phyloP scores from a whole-genome alignment of 2,113 vertebrate genomes.

The Chunga burmeisteri region DNA sequence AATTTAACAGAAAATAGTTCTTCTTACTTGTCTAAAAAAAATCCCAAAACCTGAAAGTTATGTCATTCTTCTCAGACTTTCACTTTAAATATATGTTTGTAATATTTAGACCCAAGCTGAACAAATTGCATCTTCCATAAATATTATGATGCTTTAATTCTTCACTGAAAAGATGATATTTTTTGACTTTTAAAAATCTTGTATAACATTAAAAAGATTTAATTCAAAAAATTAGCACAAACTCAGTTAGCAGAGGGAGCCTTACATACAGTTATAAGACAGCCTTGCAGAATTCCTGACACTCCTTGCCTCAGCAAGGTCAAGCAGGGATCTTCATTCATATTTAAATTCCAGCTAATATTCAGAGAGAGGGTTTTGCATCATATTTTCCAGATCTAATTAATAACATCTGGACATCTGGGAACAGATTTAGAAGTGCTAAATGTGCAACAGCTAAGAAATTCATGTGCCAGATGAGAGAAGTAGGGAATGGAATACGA shows the following conservation, averaged over 20 bases:
- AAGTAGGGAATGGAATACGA: not conserved
- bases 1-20: not conserved
- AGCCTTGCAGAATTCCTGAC: not conserved
- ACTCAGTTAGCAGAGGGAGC: not conserved
- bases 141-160: not conserved
- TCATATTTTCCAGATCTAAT: slow-evolving; percentile 44
- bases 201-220: not conserved
- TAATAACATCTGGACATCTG: slow-evolving; percentile 47
- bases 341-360: slow-evolving; percentile 36
- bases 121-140: not conserved
- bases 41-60: not conserved
- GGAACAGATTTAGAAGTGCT: not conserved
- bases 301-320: not conserved
- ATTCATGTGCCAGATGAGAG: not conserved
- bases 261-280: not conserved
- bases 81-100: not conserved
- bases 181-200: not conserved
- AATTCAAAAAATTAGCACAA: not conserved
- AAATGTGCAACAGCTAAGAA: slow-evolving; percentile 13
- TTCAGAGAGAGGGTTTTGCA: not conserved
- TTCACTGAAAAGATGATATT: not conserved
- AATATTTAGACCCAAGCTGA: not conserved
- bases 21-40: not conserved
- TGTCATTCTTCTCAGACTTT: not conserved
- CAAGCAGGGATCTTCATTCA: not conserved